Evolutionary conservation across 2,113 vertebrate genomes (phyloP), one percentile per base, ranked within the genome.

Genomic region (Sciurus niger): DNA sequence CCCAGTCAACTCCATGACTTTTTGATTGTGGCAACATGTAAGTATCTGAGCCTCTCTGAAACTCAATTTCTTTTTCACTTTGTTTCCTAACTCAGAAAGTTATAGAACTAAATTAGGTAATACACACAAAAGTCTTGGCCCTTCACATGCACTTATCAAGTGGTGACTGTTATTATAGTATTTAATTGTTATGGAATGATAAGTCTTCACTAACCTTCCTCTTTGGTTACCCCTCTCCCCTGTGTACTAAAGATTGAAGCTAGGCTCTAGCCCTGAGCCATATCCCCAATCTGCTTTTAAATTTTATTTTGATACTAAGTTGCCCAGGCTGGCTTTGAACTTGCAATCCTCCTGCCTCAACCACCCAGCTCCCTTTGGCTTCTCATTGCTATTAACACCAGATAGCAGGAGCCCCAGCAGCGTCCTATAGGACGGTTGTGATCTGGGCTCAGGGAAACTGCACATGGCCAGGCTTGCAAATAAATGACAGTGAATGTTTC

Each of bases 111-210:
- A 70, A 51, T 25, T 4, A 20, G 22, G 22, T 1, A 12, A 48
- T 2, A 2, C 20, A 34, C 5, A 4, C 40, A 40, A 40, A 82
- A n/a, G 6, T 58, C 20, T 53, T 43, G 30, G 6, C 0, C 53
- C 32, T 1, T 4, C 4, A 0, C 17, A 8, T 0, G 2, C 11
- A 4, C 20, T 34, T 12, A 14, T 24, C 14, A 13, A 37, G 40
- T 25, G 80, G n/a, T 40, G 25, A 22, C 34, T 48, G 9, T 28
- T 22, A 24, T 5, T 24, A 34, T 22, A 6, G 12, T 7, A 22
- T 70, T 70, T 76, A 82, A 25, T 43, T 67, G 17, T 40, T 53
- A 48, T 83, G 70, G 63, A 58, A 48, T 30, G 24, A 25, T 70
- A 30, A 1, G 30, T 60, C 70, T 84, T 37, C 20, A 24, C 48